Base-by-base conservation (phyloP, 2,888 invertebrate species). In the Prosopocoilus inquinatus region DNA sequence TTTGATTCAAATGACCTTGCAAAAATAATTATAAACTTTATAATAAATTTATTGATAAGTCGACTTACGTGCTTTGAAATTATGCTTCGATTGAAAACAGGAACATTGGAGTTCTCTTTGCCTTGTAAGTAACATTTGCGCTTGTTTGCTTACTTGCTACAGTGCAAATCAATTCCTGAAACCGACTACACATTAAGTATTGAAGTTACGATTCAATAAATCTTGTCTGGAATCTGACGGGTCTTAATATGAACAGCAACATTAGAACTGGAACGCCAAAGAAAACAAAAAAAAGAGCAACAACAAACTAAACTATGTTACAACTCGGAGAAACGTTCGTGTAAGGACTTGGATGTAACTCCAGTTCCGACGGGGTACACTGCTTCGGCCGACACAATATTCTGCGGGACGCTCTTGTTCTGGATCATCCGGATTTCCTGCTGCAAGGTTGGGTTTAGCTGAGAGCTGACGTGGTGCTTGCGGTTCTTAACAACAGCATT, bases 361-460 rank as follows among this genome's bases (percentile, higher is more conserved):
- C 47, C 50, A 2, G 61, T 64, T 1, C 53, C 49, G 36, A 60
- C 54, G 1, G 66, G 63, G 7, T 57, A 58, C 16, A 65, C 54
- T 8, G 62, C 59, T 8, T 60, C 53, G 1, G 63, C 57, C 20
- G 57, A 45, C 7, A 62, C 52, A 9, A 55, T 62, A 8, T 57
- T 50, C 28, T 46, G 53, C 1, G 49, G 53, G 12, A 20, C 49
- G 44, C 50, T 56, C 9, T 60, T 59, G 13, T 28, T 35, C 53
- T 68, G 68, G 5, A 69, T 62, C 41, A 62, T 58, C 36, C 52
- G 50, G 12, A 70, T 68, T 33, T 66, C 62, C 16, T 50, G 46
- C 50, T 68, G 68, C 4, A 64, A 39, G 16, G 57, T 51, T n/a
- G 57, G 55, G 52, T 65, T 55, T 11, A 68, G 50, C 15, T 61